Evolutionary conservation across 2,113 vertebrate species (phyloP), one percentile per base, ranked within the genome.

Genomic region (Centropristis striata): DNA sequence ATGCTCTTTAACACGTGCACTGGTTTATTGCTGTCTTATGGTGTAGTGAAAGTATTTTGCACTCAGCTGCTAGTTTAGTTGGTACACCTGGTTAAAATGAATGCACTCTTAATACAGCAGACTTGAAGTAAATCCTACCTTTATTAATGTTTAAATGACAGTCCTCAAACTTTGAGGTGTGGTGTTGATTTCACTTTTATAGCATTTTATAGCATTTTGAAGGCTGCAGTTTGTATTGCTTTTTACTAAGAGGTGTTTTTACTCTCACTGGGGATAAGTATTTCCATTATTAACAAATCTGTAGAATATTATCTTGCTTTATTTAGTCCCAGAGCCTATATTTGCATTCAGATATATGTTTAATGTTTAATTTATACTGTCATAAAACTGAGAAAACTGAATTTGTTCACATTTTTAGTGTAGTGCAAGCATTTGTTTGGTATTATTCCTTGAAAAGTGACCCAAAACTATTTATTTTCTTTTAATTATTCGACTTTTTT

Each of bases 1-100:
- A 27, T 79, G 36, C 18, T 51, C 70, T 18, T n/a, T 59, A 75
- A 75, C 25, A 49, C 51, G 36, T 70, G 51, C 16, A 20, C 36
- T 63, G 59, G 9, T 63, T 63, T 27, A 47, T 25, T 49, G 68
- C 21, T 28, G 14, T 46, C 12, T 14, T 39, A 4, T 27, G 16
- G 12, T 47, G 21, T 12, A 25, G 5, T 58, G 44, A 2, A 44
- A 11, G 6, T 21, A 20, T 14, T 80, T 59, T 3, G 41, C 13
- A 27, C n/a, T 54, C 49, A 46, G 8, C 23, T 82, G n/a, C 47
- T 36, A 54, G 57, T 71, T 78, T 41, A 44, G 49, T 13, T 21
- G 21, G 20, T 23, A 21, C n/a, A 50, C 1, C n/a, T 25, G 7
- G 18, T 0, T 15, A 12, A 46, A 55, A 55, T 9, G 14, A 64